Evolutionary conservation across 2,113 vertebrate genomes (phyloP).

Genomic region (Stomatorhinus ivindoensis): DNA sequence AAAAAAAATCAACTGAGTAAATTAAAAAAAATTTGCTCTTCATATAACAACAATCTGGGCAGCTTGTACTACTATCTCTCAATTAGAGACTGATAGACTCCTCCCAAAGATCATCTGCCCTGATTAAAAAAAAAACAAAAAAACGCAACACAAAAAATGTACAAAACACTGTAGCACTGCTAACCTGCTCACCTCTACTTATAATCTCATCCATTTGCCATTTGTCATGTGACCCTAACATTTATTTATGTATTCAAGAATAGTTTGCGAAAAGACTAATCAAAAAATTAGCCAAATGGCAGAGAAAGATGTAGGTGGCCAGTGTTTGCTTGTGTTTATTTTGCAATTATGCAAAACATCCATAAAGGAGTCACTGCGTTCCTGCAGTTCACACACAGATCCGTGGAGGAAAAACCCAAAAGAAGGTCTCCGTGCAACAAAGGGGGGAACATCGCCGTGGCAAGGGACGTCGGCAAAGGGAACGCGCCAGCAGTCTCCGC

Average conservation of each 20-base stretch:
- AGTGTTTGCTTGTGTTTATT: background rate
- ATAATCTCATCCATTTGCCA: background rate
- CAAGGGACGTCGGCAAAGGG: background rate
- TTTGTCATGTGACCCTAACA: background rate
- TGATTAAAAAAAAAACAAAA: background rate
- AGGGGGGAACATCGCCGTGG: background rate
- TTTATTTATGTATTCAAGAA: background rate
- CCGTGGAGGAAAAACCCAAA: background rate
- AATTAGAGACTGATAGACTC: background rate
- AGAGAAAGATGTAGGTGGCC: background rate
- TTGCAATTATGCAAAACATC: background rate
- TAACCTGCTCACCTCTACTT: background rate
- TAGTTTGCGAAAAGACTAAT: background rate
- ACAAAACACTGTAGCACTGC: background rate
- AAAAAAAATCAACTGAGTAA: background rate
- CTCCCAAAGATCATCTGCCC: background rate
- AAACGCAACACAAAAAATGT: background rate
- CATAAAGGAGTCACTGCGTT: background rate
- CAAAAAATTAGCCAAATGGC: background rate
- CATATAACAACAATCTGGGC: background rate
- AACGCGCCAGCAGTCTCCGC: background rate
- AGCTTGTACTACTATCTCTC: background rate
- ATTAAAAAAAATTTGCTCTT: background rate
- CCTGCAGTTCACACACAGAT: background rate
- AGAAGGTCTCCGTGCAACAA: background rate